A percentile compares a stretch with the other conserved stretches of the same genome.
These are phyloP conservation scores for Penaeus indicus DNA, from an alignment of 1,140 invertebrate species.

Conservation along the genomic window DNA sequence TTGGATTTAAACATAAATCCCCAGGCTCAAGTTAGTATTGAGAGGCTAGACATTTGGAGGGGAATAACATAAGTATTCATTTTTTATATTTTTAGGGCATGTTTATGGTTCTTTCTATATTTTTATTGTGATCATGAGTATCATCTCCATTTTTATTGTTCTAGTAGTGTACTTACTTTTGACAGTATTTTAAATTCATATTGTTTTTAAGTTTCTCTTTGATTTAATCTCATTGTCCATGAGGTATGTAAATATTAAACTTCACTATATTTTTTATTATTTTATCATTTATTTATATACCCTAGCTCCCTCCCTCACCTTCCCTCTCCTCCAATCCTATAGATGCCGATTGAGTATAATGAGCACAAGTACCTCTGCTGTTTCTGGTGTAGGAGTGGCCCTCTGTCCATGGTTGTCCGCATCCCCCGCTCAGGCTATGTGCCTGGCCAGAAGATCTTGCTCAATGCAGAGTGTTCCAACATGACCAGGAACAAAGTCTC, in stretches of 20 bases:
- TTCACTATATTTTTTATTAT: too few relatives aligned
- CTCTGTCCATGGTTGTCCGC: constrained; percentile 43
- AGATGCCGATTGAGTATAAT: constrained; percentile 6
- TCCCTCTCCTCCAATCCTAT: not conserved
- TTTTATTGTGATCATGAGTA: too few relatives aligned
- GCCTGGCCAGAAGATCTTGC: constrained; percentile 37
- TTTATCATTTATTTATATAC: not conserved
- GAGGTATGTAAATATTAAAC: too few relatives aligned
- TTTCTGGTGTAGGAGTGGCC: constrained; percentile 45
- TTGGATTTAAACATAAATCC: constrained; percentile 44
- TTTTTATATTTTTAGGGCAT: too few relatives aligned
- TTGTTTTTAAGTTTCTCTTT: too few relatives aligned
- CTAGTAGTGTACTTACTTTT: too few relatives aligned
- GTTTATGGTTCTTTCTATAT: too few relatives aligned
- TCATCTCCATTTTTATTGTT: too few relatives aligned
- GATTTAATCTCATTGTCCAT: too few relatives aligned
- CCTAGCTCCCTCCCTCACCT: not conserved
- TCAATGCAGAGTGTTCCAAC: constrained; percentile 50
- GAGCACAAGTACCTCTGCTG: constrained; percentile 47
- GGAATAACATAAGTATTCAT: too few relatives aligned
- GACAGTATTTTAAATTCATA: too few relatives aligned
- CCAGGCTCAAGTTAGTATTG: not conserved
- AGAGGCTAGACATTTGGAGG: too few relatives aligned
- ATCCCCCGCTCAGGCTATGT: constrained; percentile 49
- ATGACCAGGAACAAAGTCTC: constrained; percentile 37